A percentile compares a stretch with the other conserved stretches of the same genome.
Evolutionary conservation across 2,797 vertebrate genomes (phyloP).

Genomic region (Peromyscus nudipes): DNA sequence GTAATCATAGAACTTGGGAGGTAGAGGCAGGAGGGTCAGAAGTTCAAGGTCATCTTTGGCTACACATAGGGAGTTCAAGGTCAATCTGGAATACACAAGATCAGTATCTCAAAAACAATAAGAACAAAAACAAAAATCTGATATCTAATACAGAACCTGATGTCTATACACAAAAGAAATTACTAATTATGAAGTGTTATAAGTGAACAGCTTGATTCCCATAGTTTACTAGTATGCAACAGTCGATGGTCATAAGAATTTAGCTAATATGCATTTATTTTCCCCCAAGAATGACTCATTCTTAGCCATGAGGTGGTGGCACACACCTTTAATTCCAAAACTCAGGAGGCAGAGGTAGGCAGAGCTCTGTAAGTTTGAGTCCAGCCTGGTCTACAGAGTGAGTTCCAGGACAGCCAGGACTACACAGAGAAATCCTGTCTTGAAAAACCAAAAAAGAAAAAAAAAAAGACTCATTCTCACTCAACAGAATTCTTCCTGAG

Average conservation of each 20-base stretch:
- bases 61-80: background rate
- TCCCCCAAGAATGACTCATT: slow-evolving; percentile 12
- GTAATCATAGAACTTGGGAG: background rate
- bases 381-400: background rate
- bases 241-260: background rate
- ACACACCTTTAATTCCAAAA: background rate
- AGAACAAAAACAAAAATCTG: background rate
- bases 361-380: background rate
- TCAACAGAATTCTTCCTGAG: slow-evolving; percentile 19
- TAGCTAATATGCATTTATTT: slow-evolving; percentile 8
- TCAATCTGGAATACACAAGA: background rate
- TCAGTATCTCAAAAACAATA: background rate
- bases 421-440: background rate
- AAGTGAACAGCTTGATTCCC: background rate
- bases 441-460: background rate
- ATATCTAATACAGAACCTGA: slow-evolving; percentile 13
- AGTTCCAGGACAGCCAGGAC: background rate
- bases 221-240: background rate
- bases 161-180: slow-evolving; percentile 29
- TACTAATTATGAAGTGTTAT: slow-evolving; percentile 23
- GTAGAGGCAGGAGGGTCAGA: background rate
- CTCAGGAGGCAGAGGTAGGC: background rate
- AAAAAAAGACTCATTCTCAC: background rate
- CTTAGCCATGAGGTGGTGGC: background rate
- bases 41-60: background rate